Evolutionary conservation across 1,140 invertebrate species (phyloP).

Genomic region (Asbolus verrucosus): DNA sequence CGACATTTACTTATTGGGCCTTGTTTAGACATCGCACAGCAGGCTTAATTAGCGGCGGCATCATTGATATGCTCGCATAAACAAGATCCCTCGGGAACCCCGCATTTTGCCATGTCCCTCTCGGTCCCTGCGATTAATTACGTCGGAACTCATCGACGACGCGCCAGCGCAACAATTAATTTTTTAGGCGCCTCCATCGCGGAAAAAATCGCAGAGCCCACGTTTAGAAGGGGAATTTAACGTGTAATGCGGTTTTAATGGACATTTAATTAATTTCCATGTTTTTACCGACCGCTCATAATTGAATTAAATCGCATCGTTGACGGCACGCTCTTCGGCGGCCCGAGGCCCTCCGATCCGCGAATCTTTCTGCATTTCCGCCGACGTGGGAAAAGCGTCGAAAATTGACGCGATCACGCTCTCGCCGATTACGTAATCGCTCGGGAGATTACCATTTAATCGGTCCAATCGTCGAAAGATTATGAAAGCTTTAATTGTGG

Average conservation of each 20-base stretch:
- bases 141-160: neutral
- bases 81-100: conserved; percentile 7
- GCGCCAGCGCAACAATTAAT: conserved; percentile 24
- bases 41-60: conserved; percentile 28
- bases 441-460: too few relatives aligned
- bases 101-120: conserved; percentile 3
- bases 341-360: neutral
- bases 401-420: neutral
- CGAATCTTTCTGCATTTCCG: too few relatives aligned
- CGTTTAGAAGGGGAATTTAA: conserved; percentile 30
- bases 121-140: conserved; percentile 10
- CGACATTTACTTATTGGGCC: conserved; percentile 37
- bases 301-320: conserved; percentile 38
- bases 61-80: conserved; percentile 29
- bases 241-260: conserved; percentile 37
- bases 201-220: conserved; percentile 10
- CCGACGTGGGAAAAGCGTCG: neutral
- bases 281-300: conserved; percentile 23
- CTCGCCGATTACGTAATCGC: too few relatives aligned
- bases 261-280: conserved; percentile 32
- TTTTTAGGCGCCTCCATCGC: conserved; percentile 1
- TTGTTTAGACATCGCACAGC: conserved; percentile 22
- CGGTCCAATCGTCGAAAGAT: too few relatives aligned
- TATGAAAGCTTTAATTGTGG: too few relatives aligned
- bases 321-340: conserved; percentile 13